Evolutionary conservation across 2,888 invertebrate species (phyloP).

Genomic region (Cynaeus angustus): DNA sequence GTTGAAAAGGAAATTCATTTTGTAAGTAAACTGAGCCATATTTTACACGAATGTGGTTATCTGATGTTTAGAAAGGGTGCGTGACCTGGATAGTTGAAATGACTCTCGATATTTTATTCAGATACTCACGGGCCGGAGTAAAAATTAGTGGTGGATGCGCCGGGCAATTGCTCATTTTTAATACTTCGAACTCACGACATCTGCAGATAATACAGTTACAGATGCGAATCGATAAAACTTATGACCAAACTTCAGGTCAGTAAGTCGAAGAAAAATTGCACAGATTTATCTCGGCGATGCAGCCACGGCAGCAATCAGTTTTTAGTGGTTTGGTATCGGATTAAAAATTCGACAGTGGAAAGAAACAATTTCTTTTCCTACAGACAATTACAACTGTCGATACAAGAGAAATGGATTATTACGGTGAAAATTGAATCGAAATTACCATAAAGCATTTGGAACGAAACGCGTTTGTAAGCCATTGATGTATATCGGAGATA

Average conservation of each 20-base stretch:
- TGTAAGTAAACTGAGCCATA: constrained; percentile 18
- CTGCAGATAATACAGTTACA: constrained; percentile 1
- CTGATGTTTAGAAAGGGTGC: constrained; percentile 1
- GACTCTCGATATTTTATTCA: too few species aligned
- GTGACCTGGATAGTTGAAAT: too few species aligned
- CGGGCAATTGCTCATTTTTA: neutral
- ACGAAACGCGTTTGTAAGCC: constrained; percentile 52
- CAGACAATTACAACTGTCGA: constrained; percentile 10
- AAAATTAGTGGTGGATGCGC: too few species aligned
- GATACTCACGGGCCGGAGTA: too few species aligned
- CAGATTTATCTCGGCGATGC: neutral
- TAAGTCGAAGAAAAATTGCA: neutral
- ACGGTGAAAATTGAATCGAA: constrained; percentile 46
- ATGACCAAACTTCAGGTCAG: neutral
- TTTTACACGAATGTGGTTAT: constrained; percentile 16
- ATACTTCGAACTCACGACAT: neutral
- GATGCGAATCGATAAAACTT: neutral
- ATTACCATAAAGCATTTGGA: constrained; percentile 53
- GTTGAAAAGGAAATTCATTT: constrained; percentile 28
- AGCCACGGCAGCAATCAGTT: neutral
- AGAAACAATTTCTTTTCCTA: neutral
- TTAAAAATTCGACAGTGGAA: neutral
- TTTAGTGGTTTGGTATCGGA: neutral
- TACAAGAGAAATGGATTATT: constrained; percentile 32
- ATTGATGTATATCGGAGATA: constrained; percentile 54